phyloP scores from a whole-genome alignment of 2,888 invertebrate genomes.

The Halictus quadricinctus region DNA sequence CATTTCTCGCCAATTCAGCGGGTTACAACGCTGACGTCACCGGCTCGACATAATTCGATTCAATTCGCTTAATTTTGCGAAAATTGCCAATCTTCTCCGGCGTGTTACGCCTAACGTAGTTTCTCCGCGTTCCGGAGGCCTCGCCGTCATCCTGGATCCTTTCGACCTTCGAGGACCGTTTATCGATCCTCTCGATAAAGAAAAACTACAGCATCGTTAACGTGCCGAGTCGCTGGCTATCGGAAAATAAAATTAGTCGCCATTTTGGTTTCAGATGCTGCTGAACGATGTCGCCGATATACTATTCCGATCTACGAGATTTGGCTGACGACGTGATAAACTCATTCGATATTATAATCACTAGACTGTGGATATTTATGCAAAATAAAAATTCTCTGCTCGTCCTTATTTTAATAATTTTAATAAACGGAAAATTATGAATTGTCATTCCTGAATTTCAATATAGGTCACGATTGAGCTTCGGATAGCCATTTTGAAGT shows the following conservation, averaged over 20 bases:
- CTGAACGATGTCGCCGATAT: not conserved
- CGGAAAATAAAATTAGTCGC: not conserved
- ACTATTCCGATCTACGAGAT: not conserved
- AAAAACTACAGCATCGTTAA: not conserved
- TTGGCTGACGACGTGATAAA: not conserved
- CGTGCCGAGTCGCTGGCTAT: not conserved
- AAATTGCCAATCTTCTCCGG: constrained; percentile 79
- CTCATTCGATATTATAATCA: not conserved
- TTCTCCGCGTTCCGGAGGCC: constrained; percentile 60
- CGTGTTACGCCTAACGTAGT: constrained; percentile 62
- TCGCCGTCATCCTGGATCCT: constrained; percentile 40
- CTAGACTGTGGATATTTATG: no score
- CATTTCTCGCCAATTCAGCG: constrained; percentile 80
- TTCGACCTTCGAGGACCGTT: constrained; percentile 32
- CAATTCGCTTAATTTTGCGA: constrained; percentile 80
- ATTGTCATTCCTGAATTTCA: no score
- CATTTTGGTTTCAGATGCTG: not conserved
- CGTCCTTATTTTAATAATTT: no score
- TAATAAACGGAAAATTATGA: no score
- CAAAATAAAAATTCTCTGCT: no score
- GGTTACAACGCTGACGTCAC: constrained; percentile 80
- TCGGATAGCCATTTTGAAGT: no score
- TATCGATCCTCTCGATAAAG: constrained; percentile 43
- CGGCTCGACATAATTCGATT: constrained; percentile 80
- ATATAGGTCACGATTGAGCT: no score